These are phyloP conservation scores for Aethina tumida DNA, from an alignment of 1,140 invertebrate species.

Conservation along the genomic window DNA sequence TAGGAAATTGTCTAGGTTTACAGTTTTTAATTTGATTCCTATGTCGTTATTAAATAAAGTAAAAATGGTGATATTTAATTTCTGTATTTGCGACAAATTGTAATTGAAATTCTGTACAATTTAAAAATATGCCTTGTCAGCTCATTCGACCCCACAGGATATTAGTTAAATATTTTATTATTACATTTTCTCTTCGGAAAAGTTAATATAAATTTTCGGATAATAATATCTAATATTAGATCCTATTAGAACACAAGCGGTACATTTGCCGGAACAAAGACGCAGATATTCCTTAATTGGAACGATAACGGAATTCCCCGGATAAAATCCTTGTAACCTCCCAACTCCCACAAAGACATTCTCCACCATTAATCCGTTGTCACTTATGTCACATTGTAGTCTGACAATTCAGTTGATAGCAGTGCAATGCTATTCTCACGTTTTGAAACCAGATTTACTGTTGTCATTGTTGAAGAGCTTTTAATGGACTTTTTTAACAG, in stretches of 20 bases:
- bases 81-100: too few species aligned
- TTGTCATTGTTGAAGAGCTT: conserved; percentile 4
- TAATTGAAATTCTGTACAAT: too few species aligned
- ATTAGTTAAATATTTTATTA: too few species aligned
- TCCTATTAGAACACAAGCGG: conserved; percentile 8
- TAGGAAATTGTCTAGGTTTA: too few species aligned
- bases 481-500: too few species aligned
- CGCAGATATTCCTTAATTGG: conserved; percentile 12
- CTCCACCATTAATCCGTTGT: conserved; percentile 19
- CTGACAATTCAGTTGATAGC: conserved; percentile 14
- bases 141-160: too few species aligned
- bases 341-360: conserved; percentile 8
- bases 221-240: conserved; percentile 1
- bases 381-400: conserved; percentile 19
- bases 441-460: conserved; percentile 7
- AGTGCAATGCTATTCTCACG: conserved; percentile 12
- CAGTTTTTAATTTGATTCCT: too few species aligned
- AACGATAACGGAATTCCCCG: conserved; percentile 13
- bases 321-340: conserved; percentile 4
- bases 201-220: background rate
- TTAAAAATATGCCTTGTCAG: too few species aligned
- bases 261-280: conserved; percentile 6
- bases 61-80: too few species aligned
- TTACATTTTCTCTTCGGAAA: too few species aligned
- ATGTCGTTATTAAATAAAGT: too few species aligned